Percentiles rank a stretch among this genome's conserved stretches.
phyloP scores from a whole-genome alignment of 2,113 vertebrate species.

The Antigone vipio region DNA sequence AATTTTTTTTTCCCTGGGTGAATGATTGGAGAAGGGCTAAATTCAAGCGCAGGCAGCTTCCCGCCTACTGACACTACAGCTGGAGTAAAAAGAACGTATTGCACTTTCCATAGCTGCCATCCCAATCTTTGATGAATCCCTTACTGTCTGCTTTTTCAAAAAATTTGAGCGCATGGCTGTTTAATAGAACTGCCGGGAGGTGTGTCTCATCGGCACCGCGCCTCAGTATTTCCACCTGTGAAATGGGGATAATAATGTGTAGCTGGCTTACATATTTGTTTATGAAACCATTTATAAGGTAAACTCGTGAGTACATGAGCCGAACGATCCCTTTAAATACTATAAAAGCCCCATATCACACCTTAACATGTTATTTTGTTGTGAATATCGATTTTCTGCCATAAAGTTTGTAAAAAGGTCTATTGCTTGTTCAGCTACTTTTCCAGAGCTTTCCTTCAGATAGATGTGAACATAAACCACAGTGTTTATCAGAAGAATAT shows the following conservation, averaged over 20 bases:
- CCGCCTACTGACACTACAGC: not conserved
- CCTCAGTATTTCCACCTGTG: constrained; percentile 19
- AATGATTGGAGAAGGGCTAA: not conserved
- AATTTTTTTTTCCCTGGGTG: not conserved
- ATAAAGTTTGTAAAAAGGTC: not conserved
- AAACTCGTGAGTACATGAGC: not conserved
- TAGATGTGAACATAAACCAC: not conserved
- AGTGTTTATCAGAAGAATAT: not conserved
- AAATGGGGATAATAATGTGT: not conserved
- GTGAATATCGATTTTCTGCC: not conserved
- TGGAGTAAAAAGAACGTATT: not conserved
- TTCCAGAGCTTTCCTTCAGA: not conserved
- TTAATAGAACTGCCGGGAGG: not conserved
- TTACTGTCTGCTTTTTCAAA: not conserved
- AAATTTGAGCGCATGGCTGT: not conserved
- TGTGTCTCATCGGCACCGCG: not conserved
- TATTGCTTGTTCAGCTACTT: not conserved
- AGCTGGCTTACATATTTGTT: not conserved
- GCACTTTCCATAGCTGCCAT: not conserved
- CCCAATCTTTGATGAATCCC: not conserved
- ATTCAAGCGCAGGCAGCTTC: not conserved
- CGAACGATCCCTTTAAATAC: not conserved
- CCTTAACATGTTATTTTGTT: not conserved
- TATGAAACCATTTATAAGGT: not conserved
- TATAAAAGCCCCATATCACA: not conserved